A percentile compares a stretch with the other conserved stretches of the same genome.
These are phyloP conservation scores for Triplophysa rosa DNA, from an alignment of 2,113 vertebrate species.

Conservation along the genomic window DNA sequence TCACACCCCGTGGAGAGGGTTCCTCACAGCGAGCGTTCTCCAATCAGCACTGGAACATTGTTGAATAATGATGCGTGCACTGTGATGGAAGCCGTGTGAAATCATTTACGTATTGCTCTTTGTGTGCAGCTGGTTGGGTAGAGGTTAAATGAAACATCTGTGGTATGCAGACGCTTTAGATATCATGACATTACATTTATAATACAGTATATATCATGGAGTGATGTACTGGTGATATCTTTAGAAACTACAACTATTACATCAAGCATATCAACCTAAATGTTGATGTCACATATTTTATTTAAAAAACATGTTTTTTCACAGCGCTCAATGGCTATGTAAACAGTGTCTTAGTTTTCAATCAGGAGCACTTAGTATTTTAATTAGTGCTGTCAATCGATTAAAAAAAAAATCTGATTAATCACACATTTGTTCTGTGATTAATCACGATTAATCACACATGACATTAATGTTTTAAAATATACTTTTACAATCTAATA, in stretches of 20 bases:
- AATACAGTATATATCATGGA: background rate
- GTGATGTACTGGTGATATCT: too few relatives aligned
- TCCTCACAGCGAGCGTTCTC: constrained; percentile 27
- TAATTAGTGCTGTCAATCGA: too few relatives aligned
- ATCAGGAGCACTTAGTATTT: background rate
- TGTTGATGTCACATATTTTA: constrained; percentile 4
- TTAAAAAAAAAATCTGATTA: too few relatives aligned
- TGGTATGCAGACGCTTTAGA: background rate
- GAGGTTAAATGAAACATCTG: background rate
- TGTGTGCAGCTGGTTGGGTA: constrained; percentile 17
- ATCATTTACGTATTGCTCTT: background rate
- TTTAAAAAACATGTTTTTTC: too few relatives aligned
- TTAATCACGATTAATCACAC: too few relatives aligned
- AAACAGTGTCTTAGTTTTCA: background rate
- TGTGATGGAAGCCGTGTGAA: constrained; percentile 26
- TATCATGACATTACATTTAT: background rate
- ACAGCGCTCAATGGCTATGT: too few relatives aligned
- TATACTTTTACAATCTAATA: too few relatives aligned
- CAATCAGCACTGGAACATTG: constrained; percentile 40
- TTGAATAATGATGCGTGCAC: constrained; percentile 51
- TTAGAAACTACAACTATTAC: background rate
- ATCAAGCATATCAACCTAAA: background rate
- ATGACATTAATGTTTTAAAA: too few relatives aligned
- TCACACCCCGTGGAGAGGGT: constrained; percentile 15
- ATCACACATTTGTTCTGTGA: too few relatives aligned